Conservation (phyloP, 64 coral and sea anemone species). For the Actinia tenebrosa region DNA sequence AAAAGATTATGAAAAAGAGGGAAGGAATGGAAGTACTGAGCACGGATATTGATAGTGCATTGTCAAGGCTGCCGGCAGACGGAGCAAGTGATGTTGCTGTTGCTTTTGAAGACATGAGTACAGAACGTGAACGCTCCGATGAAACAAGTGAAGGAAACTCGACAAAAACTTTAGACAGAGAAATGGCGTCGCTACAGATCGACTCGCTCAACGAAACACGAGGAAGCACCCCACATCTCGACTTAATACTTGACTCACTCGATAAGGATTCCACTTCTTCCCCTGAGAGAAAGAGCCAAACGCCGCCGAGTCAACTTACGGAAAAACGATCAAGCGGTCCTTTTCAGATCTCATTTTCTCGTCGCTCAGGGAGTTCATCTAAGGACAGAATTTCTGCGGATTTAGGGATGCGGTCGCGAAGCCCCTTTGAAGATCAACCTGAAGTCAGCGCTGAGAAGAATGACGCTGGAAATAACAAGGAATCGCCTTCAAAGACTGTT, state of each 20-base stretch:
- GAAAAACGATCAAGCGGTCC: neutral
- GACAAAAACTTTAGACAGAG: neutral
- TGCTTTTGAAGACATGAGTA: neutral
- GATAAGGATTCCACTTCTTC: neutral
- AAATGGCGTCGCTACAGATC: constrained; percentile 1
- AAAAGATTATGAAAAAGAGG: neutral
- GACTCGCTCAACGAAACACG: neutral
- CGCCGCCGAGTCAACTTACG: neutral
- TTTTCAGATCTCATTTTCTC: constrained; percentile 1
- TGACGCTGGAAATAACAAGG: neutral
- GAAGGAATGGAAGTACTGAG: neutral
- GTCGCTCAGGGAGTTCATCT: neutral
- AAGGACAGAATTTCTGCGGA: neutral
- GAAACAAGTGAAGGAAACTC: neutral
- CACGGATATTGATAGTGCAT: constrained; percentile 18
- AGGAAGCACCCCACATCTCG: constrained; percentile 1
- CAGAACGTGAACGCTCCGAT: neutral
- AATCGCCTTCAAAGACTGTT: neutral
- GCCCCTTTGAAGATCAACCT: neutral
- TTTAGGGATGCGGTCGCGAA: neutral
- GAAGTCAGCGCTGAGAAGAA: neutral
- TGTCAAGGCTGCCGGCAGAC: constrained; percentile 5
- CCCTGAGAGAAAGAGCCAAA: neutral
- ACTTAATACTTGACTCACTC: neutral
- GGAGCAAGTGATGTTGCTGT: neutral